A percentile compares a stretch with the other conserved stretches of the same genome.
phyloP scores from a whole-genome alignment of 2,888 invertebrate genomes.

The Ectobius pallidus region DNA sequence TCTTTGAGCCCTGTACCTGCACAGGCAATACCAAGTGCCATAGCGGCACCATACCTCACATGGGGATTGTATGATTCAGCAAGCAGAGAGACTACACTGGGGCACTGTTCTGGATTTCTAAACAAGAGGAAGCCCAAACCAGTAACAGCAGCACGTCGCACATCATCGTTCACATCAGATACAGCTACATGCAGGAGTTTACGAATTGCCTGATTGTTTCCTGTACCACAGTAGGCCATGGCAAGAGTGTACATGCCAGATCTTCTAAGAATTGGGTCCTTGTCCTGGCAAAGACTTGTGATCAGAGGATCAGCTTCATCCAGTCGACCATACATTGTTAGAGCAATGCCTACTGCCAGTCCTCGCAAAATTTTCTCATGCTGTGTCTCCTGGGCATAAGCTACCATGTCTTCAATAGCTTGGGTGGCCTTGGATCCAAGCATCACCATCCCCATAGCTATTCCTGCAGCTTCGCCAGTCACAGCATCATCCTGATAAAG shows the following conservation, averaged over 20 bases:
- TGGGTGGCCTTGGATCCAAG: constrained; percentile 90
- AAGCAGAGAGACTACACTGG: constrained; percentile 93
- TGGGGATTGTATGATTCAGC: constrained; percentile 99
- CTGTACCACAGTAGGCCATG: constrained; percentile 98
- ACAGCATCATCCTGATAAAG: constrained; percentile 98
- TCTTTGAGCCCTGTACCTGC: constrained; percentile 97
- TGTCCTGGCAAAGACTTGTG: constrained; percentile 86
- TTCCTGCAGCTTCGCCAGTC: constrained; percentile 97
- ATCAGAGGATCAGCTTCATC: constrained; percentile 97
- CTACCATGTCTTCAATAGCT: constrained; percentile 93
- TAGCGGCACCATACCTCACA: constrained; percentile 97
- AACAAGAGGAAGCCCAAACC: constrained; percentile 98
- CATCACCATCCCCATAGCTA: constrained; percentile 99
- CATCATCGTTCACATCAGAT: constrained; percentile 98
- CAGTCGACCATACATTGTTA: constrained; percentile 95
- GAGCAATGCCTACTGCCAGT: constrained; percentile 93
- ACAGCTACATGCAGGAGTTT: constrained; percentile 95
- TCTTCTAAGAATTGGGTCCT: constrained; percentile 92
- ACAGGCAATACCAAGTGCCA: constrained; percentile 98
- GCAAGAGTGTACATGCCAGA: constrained; percentile 98
- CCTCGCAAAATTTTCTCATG: constrained; percentile 99
- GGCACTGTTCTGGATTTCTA: constrained; percentile 96
- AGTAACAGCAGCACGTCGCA: constrained; percentile 96
- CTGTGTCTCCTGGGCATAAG: constrained; percentile 92
- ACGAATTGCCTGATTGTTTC: constrained; percentile 95